Conservation (phyloP, 2,113 vertebrate genomes). For the Oryzias celebensis region DNA sequence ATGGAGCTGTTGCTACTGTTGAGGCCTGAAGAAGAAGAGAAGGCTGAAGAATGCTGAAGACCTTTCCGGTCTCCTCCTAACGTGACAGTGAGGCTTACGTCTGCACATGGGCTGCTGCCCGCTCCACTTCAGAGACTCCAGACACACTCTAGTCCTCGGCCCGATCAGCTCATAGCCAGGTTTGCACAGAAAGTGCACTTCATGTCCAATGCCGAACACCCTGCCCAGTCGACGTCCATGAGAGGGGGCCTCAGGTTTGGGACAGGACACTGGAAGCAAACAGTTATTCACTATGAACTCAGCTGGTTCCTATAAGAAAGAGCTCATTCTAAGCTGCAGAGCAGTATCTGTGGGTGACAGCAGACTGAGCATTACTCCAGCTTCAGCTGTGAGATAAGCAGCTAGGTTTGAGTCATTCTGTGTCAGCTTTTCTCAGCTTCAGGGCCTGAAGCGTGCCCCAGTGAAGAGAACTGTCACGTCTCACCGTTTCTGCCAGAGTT, state of each 20-base stretch:
- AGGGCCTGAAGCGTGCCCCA: no score
- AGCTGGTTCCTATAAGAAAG: no score
- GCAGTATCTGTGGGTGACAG: no score
- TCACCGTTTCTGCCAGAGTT: slow-evolving; percentile 54
- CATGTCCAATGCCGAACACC: slow-evolving; percentile 73
- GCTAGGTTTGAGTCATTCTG: no score
- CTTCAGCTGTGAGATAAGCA: no score
- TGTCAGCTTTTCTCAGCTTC: no score
- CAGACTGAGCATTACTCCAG: no score
- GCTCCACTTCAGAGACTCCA: slow-evolving; percentile 80
- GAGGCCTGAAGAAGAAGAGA: slow-evolving; percentile 26
- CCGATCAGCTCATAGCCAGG: slow-evolving; percentile 79
- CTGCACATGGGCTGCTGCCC: slow-evolving; percentile 81
- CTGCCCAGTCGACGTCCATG: slow-evolving; percentile 80
- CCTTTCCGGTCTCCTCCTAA: no score
- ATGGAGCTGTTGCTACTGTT: not conserved
- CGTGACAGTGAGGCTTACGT: slow-evolving; percentile 63
- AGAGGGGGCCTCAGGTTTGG: slow-evolving; percentile 61
- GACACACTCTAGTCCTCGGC: slow-evolving; percentile 76
- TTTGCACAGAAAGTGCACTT: slow-evolving; percentile 83
- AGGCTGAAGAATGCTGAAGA: slow-evolving; percentile 5
- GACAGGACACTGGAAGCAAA: slow-evolving; percentile 71
- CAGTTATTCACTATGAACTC: not conserved
- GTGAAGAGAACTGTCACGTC: not conserved
- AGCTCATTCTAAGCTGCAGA: no score